These are phyloP conservation scores for Rostratula benghalensis DNA, from an alignment of 2,113 vertebrate species.

Conservation along the genomic window DNA sequence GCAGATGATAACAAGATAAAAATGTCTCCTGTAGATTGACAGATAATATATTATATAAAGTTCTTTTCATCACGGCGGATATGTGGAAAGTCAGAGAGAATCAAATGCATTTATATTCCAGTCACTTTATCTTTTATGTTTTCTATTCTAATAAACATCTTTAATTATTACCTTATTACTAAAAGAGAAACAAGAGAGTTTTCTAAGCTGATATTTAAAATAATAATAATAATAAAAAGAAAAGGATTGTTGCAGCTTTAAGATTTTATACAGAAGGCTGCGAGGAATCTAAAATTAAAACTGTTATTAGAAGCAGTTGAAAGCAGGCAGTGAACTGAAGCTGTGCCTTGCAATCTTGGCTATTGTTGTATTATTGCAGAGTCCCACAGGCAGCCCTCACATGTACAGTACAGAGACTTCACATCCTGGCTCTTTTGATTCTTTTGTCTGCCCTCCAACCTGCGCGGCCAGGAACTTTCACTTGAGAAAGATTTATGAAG, in stretches of 20 bases:
- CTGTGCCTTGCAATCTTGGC: constrained; percentile 75
- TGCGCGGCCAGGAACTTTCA: constrained; percentile 86
- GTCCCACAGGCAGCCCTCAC: constrained; percentile 81
- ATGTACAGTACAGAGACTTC: constrained; percentile 77
- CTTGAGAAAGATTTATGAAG: constrained; percentile 92
- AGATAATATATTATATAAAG: not conserved
- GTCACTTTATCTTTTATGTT: not conserved
- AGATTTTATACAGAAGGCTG: constrained; percentile 46
- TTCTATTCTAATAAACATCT: not conserved
- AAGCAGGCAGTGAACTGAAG: constrained; percentile 75
- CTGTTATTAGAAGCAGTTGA: constrained; percentile 75
- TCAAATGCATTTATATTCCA: not conserved
- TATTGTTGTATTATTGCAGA: constrained; percentile 88
- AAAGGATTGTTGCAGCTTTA: not conserved
- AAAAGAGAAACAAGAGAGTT: not conserved
- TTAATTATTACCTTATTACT: not conserved
- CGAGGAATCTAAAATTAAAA: constrained; percentile 69
- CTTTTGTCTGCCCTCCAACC: constrained; percentile 88
- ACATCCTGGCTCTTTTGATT: constrained; percentile 90
- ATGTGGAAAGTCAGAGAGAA: not conserved
- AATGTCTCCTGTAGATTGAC: not conserved
- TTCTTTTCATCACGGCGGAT: not conserved
- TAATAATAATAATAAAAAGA: not conserved
- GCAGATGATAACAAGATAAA: constrained; percentile 19
- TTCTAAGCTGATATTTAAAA: not conserved